These are phyloP conservation scores for Hylia prasina DNA, from an alignment of 2,113 vertebrate species.

Conservation along the genomic window DNA sequence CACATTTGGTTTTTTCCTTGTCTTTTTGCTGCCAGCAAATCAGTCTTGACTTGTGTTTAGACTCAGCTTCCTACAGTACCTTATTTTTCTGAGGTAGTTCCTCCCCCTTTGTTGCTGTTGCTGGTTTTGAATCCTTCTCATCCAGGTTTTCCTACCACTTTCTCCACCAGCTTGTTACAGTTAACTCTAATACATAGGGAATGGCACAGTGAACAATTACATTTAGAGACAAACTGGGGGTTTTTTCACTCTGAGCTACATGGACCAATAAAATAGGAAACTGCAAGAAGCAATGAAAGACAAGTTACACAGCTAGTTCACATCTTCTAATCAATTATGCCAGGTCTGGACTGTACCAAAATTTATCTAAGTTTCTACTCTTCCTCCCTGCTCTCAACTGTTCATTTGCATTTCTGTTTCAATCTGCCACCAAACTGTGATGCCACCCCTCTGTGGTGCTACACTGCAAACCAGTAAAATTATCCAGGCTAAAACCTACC, in stretches of 20 bases:
- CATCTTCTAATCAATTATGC: neutral
- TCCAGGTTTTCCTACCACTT: neutral
- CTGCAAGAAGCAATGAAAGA: neutral
- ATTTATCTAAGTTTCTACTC: neutral
- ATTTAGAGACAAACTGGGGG: neutral
- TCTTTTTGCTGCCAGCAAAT: constrained; percentile 10
- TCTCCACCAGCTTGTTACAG: neutral
- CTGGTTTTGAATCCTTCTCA: neutral
- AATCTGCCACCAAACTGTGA: neutral
- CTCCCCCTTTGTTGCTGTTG: neutral
- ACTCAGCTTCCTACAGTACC: neutral
- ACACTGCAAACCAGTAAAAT: neutral
- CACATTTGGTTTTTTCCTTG: constrained; percentile 9
- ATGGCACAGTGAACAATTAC: neutral
- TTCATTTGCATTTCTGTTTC: neutral
- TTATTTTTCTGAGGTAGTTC: neutral
- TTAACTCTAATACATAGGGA: neutral
- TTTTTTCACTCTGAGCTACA: neutral
- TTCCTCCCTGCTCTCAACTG: neutral
- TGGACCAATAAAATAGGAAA: neutral
- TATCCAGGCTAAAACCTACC: neutral
- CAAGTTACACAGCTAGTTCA: neutral
- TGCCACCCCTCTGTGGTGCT: neutral
- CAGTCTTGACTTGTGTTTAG: neutral
- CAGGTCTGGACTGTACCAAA: neutral